Evolutionary conservation across 2,888 invertebrate species (phyloP).

Genomic region (Drosophila atripex): DNA sequence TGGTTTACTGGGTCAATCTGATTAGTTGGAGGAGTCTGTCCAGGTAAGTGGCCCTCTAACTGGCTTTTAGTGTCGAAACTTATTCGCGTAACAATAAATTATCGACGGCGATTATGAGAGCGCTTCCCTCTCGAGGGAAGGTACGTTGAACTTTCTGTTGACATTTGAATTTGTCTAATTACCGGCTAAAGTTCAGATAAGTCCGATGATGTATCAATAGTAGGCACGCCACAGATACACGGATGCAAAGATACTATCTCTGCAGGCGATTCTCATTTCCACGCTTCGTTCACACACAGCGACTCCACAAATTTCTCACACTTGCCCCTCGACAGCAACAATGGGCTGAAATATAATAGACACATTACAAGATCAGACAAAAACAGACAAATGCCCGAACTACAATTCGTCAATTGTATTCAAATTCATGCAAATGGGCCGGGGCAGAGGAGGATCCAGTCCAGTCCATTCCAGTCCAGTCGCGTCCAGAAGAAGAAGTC

Average conservation of each 20-base stretch:
- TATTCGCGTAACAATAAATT: constrained; percentile 74
- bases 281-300: constrained; percentile 67
- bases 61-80: constrained; percentile 69
- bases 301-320: constrained; percentile 65
- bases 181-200: constrained; percentile 64
- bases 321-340: constrained; percentile 33
- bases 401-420: constrained; percentile 78
- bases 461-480: constrained; percentile 6
- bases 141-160: constrained; percentile 72
- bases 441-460: constrained; percentile 22
- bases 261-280: constrained; percentile 48
- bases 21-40: constrained; percentile 58
- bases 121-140: constrained; percentile 20
- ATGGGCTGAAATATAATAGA: constrained; percentile 66
- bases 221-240: constrained; percentile 55
- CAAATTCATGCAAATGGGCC: constrained; percentile 76
- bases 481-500: constrained; percentile 2
- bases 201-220: constrained; percentile 67
- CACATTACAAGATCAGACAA: constrained; percentile 66
- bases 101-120: constrained; percentile 73
- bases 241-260: constrained; percentile 19
- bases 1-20: constrained; percentile 77
- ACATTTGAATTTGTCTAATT: constrained; percentile 73
- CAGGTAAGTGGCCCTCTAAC: constrained; percentile 30
- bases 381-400: constrained; percentile 59